Conservation (phyloP, 2,888 invertebrate species). For the Morinoia aosen region DNA sequence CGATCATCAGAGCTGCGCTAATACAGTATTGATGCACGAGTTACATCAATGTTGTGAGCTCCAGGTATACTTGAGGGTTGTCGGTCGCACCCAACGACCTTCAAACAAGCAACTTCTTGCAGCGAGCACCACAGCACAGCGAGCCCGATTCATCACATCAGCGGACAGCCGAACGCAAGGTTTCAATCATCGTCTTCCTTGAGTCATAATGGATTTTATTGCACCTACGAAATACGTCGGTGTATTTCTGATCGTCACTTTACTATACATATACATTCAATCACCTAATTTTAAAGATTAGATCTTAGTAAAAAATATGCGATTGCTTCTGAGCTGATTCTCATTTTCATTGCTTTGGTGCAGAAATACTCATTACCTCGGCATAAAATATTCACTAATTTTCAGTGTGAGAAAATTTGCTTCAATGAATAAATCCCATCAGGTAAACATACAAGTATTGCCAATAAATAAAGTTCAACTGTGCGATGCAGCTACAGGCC, state of each 20-base stretch:
- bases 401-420: too few species aligned
- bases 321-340: too few species aligned
- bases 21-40: not conserved
- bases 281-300: too few species aligned
- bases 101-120: not conserved
- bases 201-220: not conserved
- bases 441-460: too few species aligned
- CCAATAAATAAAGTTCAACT: too few species aligned
- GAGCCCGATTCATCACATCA: not conserved
- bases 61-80: not conserved
- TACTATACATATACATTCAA: too few species aligned
- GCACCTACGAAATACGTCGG: not conserved
- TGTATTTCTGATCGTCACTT: not conserved
- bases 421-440: too few species aligned
- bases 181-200: not conserved
- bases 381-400: too few species aligned
- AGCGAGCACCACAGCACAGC: not conserved
- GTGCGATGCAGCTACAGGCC: too few species aligned
- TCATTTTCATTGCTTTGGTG: too few species aligned
- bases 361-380: too few species aligned
- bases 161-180: not conserved
- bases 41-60: not conserved
- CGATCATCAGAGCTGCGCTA: not conserved
- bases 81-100: not conserved
- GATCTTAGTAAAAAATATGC: too few species aligned